Conservation (phyloP, 2,797 vertebrate genomes). For the Hoplostethus atlanticus region DNA sequence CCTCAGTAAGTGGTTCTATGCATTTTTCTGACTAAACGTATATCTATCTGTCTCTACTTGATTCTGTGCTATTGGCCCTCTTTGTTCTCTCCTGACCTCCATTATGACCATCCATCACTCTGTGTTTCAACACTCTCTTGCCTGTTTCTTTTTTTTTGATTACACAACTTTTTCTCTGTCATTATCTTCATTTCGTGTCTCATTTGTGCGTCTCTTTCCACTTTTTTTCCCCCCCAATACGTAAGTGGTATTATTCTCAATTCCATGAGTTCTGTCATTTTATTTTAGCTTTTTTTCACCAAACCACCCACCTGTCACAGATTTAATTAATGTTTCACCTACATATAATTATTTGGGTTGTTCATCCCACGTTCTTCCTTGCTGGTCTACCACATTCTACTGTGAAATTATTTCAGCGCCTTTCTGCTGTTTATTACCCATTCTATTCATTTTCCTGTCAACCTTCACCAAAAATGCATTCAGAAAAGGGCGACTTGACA, state of each 20-base stretch:
- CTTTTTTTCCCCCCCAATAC: background rate
- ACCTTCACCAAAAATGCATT: conserved; percentile 37
- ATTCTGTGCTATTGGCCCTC: conserved; percentile 64
- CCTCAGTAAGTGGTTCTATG: conserved; percentile 93
- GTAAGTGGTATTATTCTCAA: background rate
- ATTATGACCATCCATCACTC: conserved; percentile 15
- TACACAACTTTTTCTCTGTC: background rate
- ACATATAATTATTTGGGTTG: conserved; percentile 42
- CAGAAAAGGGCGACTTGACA: conserved; percentile 64
- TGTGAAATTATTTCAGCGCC: conserved; percentile 49
- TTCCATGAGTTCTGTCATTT: conserved; percentile 28
- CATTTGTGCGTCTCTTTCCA: background rate
- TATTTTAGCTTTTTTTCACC: conserved; percentile 21
- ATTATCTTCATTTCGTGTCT: background rate
- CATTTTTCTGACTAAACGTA: conserved; percentile 70
- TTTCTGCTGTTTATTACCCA: conserved; percentile 23
- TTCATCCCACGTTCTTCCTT: conserved; percentile 18
- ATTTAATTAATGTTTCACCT: conserved; percentile 55
- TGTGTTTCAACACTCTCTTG: background rate
- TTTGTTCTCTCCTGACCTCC: conserved; percentile 41
- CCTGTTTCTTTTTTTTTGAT: conserved; percentile 5
- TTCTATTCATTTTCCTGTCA: conserved; percentile 58
- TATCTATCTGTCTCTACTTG: conserved; percentile 67
- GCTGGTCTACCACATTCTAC: background rate
- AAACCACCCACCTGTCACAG: background rate